Evolutionary conservation across 2,888 invertebrate species (phyloP), one percentile per base, ranked within the genome.

Genomic region (Cephus pulcher): DNA sequence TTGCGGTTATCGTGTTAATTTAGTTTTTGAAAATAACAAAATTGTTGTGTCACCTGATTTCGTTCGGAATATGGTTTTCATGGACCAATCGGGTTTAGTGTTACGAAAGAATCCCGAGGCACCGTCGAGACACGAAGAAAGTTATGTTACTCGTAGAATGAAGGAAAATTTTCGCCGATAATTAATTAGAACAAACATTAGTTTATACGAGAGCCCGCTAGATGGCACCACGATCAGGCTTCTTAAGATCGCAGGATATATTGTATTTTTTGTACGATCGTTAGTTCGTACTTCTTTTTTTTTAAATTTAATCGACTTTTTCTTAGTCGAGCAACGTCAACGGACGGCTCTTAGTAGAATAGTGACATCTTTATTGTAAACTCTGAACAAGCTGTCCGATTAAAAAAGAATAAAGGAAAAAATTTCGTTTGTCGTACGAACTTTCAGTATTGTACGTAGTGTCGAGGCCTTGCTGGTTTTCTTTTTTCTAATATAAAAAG

Each of bases 341-440:
- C 70, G 70, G 70, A 70, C 70, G 70, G 70, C 33, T 70, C 40
- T 15, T n/a, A 30, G 70, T 70, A 70, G 33, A 33, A 70, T 70
- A 70, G 15, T 33, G 70, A 70, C 12, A 23, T 70, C 79, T 82
- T 78, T 76, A 86, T 89, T 90, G 90, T 90, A 90, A 90, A 89
- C 88, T 89, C 88, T 86, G 84, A 83, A 77, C 87, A 88, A 89
- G 86, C 85, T 89, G 88, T 90, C 86, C 79, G 78, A 75, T 40
- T 4, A 40, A 40, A 4, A 40, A 40, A 40, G 12, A 40, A 15
- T 12, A 40, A 15, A 40, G 4, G 4, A 40, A 15, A 6, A 4
- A 40, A 40, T 4, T 40, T 15, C 1, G 15, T 37, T 37, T 4
- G 4, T 15, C 12, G 37, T 12, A 12, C 1, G 37, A 15, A 15